Evolutionary conservation across 2,888 invertebrate genomes (phyloP), one percentile per base, ranked within the genome.

Genomic region (Harmothoe impar): DNA sequence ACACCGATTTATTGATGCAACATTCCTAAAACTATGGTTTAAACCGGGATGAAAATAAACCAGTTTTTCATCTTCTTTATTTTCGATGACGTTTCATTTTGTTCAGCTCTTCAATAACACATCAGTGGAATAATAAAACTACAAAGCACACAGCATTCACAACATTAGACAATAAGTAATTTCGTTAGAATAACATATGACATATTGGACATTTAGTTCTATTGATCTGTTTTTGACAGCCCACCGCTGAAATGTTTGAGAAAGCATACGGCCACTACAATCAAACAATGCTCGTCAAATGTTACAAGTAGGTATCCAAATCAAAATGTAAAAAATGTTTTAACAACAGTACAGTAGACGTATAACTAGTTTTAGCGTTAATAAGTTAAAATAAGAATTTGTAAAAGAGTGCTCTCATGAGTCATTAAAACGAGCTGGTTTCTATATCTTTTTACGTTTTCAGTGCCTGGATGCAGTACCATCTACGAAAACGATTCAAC

Each of bases 191-290:
- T 7, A 43, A 25, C 25, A 77, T 77, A 77, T 77, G 31, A 17
- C 1, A 77, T 77, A 77, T n/a, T 1, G 17, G 10, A 43, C 43
- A 43, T 43, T 43, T 43, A 10, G 43, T 62, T 62, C 62, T 62
- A 5, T 20, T 62, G 12, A 62, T 62, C 3, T 77, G 1, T 0
- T 77, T 31, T 77, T 90, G 29, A 77, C 86, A 95, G 95, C 95
- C 95, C 51, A 94, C 95, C 23, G 94, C 95, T 90, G 95, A 95
- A 92, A 95, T 95, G 95, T 95, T 94, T 91, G 94, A 94, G 86
- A 94, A 92, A 89, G 96, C 96, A 0, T 95, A 95, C 90, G 92
- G 92, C 29, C 94, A 95, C 91, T 96, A 95, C 93, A 95, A 96
- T 92, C 92, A 90, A 29, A 94, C 93, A 56, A 92, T 95, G 56